Conservation (phyloP, 2,113 vertebrate species). For the Brevimyrus niger region DNA sequence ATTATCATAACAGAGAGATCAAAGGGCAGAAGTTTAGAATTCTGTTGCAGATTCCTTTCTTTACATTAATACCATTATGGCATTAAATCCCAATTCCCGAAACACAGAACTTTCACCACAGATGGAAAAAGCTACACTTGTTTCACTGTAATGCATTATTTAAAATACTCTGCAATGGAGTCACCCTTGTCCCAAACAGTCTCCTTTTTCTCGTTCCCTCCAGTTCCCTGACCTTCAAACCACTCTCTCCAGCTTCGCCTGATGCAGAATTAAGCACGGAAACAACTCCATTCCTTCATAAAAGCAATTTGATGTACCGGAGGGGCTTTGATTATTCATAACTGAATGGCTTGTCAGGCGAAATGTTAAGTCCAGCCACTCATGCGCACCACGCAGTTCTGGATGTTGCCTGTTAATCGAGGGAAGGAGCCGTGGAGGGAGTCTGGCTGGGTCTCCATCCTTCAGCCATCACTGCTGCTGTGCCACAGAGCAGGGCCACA, state of each 20-base stretch:
- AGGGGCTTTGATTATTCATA: slow-evolving; percentile 20
- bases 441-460: not conserved
- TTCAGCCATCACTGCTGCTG: not conserved
- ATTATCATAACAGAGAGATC: not conserved
- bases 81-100: not conserved
- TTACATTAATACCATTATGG: not conserved
- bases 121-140: not conserved
- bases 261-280: not conserved
- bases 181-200: not conserved
- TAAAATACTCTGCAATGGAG: not conserved
- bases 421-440: not conserved
- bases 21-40: not conserved
- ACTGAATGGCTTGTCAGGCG: not conserved
- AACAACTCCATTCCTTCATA: not conserved
- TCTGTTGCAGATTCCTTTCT: not conserved
- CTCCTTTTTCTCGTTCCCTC: not conserved
- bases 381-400: not conserved
- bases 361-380: not conserved
- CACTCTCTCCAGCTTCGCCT: slow-evolving; percentile 7
- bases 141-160: not conserved
- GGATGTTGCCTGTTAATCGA: slow-evolving; percentile 12
- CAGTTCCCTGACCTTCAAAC: not conserved
- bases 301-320: slow-evolving; percentile 2
- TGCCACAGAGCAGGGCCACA: not conserved
- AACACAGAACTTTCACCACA: not conserved